These are phyloP conservation scores for Leuctra nigra DNA, from an alignment of 2,888 invertebrate species.

Conservation along the genomic window DNA sequence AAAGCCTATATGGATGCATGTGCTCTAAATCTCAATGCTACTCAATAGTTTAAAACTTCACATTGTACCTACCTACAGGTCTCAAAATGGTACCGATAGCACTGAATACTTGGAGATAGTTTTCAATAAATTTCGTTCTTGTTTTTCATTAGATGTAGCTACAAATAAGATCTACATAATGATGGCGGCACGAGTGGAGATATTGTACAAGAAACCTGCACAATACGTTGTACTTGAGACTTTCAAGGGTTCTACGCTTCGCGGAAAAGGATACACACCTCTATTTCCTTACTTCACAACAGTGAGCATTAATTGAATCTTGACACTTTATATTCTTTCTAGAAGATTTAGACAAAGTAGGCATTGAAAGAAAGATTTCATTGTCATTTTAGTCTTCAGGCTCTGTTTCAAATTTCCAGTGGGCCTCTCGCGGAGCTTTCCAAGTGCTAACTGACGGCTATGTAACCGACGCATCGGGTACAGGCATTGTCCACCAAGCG, in stretches of 20 bases:
- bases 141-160: conserved; percentile 37
- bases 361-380: too few relatives aligned
- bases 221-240: conserved; percentile 73
- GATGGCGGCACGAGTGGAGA: conserved; percentile 73
- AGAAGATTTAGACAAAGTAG: neutral
- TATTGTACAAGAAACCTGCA: conserved; percentile 69
- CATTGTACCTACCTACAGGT: too few relatives aligned
- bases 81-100: too few relatives aligned
- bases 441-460: conserved; percentile 81
- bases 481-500: conserved; percentile 96
- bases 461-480: conserved; percentile 94
- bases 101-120: too few relatives aligned
- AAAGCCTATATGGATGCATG: too few relatives aligned
- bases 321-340: neutral
- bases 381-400: too few relatives aligned
- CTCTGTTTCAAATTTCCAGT: too few relatives aligned
- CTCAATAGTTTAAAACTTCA: too few relatives aligned
- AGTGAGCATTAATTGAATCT: conserved; percentile 36
- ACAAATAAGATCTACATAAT: conserved; percentile 66
- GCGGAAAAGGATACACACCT: conserved; percentile 77
- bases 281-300: conserved; percentile 81
- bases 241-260: conserved; percentile 71
- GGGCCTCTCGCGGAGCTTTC: conserved; percentile 58
- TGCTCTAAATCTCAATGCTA: too few relatives aligned
- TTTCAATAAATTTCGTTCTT: too few relatives aligned